A percentile compares a stretch with the other conserved stretches of the same genome.
Conservation (phyloP, 2,888 invertebrate genomes). For the Heterodera filipjevi region DNA sequence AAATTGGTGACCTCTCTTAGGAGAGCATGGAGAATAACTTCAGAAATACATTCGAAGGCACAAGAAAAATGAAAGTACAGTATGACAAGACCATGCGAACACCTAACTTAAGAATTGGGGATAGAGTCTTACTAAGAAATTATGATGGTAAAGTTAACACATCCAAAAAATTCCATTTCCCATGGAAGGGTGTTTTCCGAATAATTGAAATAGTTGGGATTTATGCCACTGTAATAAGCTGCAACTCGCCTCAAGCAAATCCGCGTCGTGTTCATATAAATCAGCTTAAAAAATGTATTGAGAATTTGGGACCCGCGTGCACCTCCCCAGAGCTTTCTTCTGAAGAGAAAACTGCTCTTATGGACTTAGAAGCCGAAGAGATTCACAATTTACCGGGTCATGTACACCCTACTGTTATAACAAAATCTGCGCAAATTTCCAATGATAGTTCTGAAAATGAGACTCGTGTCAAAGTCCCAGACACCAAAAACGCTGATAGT, state of each 20-base stretch:
- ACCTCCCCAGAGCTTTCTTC: neutral
- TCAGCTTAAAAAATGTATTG: neutral
- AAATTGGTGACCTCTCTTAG: conserved; percentile 21
- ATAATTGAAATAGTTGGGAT: conserved; percentile 10
- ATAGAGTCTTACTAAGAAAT: conserved; percentile 30
- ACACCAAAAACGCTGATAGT: too few relatives aligned
- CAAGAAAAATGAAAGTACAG: neutral
- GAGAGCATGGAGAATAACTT: conserved; percentile 31
- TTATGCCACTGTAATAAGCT: neutral
- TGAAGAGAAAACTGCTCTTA: neutral
- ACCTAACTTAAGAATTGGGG: conserved; percentile 22
- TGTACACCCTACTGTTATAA: too few relatives aligned
- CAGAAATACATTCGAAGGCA: conserved; percentile 21
- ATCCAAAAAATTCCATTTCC: conserved; percentile 27
- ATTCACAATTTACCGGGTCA: too few relatives aligned
- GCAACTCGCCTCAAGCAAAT: neutral
- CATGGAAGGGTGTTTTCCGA: conserved; percentile 20
- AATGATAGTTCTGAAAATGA: too few relatives aligned
- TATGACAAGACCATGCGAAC: conserved; percentile 31
- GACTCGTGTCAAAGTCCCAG: too few relatives aligned
- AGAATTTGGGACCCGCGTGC: neutral
- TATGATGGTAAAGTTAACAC: conserved; percentile 1
- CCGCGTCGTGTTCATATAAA: neutral
- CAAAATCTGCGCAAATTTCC: too few relatives aligned
- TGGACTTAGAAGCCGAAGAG: neutral